Conservation (phyloP, 2,797 vertebrate species). For the Sylvilagus floridanus region DNA sequence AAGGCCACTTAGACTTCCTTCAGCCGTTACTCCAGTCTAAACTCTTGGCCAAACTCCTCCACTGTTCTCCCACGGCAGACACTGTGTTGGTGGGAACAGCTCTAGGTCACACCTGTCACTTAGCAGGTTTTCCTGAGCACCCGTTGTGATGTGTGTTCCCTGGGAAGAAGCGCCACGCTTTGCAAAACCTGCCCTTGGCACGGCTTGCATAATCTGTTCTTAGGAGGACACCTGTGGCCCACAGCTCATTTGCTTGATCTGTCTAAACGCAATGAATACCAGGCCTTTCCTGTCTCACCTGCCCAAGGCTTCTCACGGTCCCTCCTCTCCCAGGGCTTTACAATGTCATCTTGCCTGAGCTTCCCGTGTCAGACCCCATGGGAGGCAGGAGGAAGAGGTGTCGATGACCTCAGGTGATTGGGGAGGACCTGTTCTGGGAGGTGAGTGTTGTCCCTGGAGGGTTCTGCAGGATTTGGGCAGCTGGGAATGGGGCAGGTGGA, state of each 20-base stretch:
- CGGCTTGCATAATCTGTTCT: not conserved
- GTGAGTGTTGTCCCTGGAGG: not conserved
- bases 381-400: not conserved
- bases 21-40: not conserved
- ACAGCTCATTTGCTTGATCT: not conserved
- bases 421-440: not conserved
- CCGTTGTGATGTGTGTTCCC: accelerated
- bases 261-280: not conserved
- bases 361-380: not conserved
- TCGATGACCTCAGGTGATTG: accelerated
- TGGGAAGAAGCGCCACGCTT: not conserved
- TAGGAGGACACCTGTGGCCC: not conserved
- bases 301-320: not conserved
- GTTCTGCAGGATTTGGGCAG: not conserved
- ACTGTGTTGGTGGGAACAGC: not conserved
- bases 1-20: not conserved
- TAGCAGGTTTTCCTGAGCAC: not conserved
- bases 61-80: not conserved
- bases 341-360: not conserved
- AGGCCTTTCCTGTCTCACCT: not conserved
- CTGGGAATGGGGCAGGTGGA: not conserved
- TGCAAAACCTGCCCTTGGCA: not conserved
- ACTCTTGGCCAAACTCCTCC: not conserved
- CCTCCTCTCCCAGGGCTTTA: not conserved
- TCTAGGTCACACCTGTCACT: not conserved